Percentiles rank a stretch among this genome's conserved stretches.
Evolutionary conservation across 2,888 invertebrate species (phyloP).

Genomic region (Drosophila kambysellisi): DNA sequence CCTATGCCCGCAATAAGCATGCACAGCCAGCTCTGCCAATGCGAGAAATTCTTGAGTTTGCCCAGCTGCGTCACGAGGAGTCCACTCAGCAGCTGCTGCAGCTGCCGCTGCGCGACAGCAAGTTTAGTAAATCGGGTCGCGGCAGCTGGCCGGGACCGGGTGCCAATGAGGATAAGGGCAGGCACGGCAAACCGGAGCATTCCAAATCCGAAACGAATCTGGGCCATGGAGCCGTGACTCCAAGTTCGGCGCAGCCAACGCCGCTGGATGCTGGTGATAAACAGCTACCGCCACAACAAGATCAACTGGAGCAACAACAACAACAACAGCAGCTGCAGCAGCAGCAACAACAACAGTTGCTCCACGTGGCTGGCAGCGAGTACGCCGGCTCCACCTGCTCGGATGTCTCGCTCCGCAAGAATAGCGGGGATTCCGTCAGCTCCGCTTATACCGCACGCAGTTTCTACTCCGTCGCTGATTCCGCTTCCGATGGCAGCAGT

Average conservation of each 20-base stretch:
- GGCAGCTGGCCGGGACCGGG: conserved; percentile 95
- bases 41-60: conserved; percentile 83
- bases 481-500: conserved; percentile 62
- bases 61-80: conserved; percentile 67
- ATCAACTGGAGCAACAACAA: conserved; percentile 24
- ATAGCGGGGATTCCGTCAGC: conserved; percentile 86
- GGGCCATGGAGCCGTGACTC: conserved; percentile 65
- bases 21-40: conserved; percentile 83
- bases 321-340: conserved; percentile 28
- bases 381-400: conserved; percentile 51
- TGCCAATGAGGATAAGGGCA: conserved; percentile 57
- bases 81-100: conserved; percentile 77
- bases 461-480: conserved; percentile 84
- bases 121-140: conserved; percentile 89
- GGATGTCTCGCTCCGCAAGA: conserved; percentile 86
- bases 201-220: conserved; percentile 93
- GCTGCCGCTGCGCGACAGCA: conserved; percentile 87
- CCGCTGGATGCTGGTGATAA: conserved; percentile 25
- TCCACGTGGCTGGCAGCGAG: conserved; percentile 62
- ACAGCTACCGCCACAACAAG: conserved; percentile 7
- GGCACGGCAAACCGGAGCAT: conserved; percentile 87
- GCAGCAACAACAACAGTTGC: conserved; percentile 59
- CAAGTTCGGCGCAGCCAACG: conserved; percentile 34
- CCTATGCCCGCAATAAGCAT: conserved; percentile 94
- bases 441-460: conserved; percentile 86